Percentiles rank a stretch among this genome's conserved stretches.
Conservation (phyloP, 2,888 invertebrate species). For the Carabus problematicus region DNA sequence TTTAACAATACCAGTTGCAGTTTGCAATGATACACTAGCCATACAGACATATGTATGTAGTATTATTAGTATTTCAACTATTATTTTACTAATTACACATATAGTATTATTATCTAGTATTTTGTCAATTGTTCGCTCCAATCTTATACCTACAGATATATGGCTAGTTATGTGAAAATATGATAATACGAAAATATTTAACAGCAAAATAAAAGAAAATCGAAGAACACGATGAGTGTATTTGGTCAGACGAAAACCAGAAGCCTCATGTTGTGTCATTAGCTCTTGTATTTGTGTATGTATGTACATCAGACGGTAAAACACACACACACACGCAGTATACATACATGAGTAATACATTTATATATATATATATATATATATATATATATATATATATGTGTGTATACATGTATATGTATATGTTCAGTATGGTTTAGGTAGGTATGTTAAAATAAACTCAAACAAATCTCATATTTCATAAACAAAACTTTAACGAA, state of each 20-base stretch:
- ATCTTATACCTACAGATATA: too few species aligned
- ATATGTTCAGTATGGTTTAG: background rate
- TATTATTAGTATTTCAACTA: too few species aligned
- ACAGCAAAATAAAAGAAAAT: too few species aligned
- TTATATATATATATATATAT: background rate
- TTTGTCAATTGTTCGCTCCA: too few species aligned
- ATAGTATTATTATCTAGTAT: too few species aligned
- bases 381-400: too few species aligned
- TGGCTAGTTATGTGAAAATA: too few species aligned
- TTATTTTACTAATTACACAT: too few species aligned
- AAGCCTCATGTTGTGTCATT: too few species aligned
- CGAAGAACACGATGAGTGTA: too few species aligned
- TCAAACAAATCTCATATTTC: constrained; percentile 53
- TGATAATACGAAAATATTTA: too few species aligned
- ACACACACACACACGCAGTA: background rate
- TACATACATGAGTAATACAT: background rate
- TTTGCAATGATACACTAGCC: background rate
- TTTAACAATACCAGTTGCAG: background rate
- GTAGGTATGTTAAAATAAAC: constrained; percentile 51
- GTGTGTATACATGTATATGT: constrained; percentile 1
- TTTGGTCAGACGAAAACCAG: too few species aligned
- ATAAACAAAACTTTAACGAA: constrained; percentile 47
- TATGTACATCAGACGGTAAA: background rate
- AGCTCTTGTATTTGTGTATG: background rate
- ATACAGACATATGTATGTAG: background rate